Evolutionary conservation across 2,888 invertebrate genomes (phyloP), one percentile per base, ranked within the genome.

Genomic region (Andrena chrysosceles): DNA sequence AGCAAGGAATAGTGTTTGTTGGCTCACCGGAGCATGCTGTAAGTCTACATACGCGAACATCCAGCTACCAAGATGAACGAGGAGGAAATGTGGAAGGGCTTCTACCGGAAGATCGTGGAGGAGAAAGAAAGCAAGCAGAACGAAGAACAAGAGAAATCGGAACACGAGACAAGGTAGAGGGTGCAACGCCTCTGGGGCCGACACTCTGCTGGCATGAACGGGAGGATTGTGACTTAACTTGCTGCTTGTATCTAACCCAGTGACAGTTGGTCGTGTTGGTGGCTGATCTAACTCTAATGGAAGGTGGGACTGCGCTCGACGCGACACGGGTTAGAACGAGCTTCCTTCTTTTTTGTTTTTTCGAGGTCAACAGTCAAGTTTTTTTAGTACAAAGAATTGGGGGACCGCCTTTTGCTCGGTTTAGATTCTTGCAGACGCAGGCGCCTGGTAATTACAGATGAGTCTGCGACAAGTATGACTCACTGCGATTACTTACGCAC

Each of bases 21-120:
- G 8, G 13, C 26, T 66, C 48, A n/a, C 8, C 56, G 16, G 49
- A 70, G 48, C 16, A 72, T 81, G 67, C n/a, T 31, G 42, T 68
- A 62, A 78, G 2, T 42, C 20, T 23, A 35, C 23, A 10, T 31
- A 63, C 5, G 2, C 48, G 49, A 56, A 31, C 64, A 7, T 20
- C 16, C 23, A 64, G 33, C 54, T 49, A 56, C 2, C 29, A 89
- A 87, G 84, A 93, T 95, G 95, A 95, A 96, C 94, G 97, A 97
- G 94, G 97, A 97, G 91, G 94, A 95, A 13, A 97, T 97, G 97
- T 97, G 97, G 97, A 97, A 96, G 94, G 95, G 95, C 81, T 96
- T 97, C 91, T 97, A 96, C 90, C 90, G 93, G 6, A 93, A 93
- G 85, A 90, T 94, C 42, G 88, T 92, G 6, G 91, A 89, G 76